Evolutionary conservation across 2,113 vertebrate genomes (phyloP).

Genomic region (Amphilophus citrinellus): DNA sequence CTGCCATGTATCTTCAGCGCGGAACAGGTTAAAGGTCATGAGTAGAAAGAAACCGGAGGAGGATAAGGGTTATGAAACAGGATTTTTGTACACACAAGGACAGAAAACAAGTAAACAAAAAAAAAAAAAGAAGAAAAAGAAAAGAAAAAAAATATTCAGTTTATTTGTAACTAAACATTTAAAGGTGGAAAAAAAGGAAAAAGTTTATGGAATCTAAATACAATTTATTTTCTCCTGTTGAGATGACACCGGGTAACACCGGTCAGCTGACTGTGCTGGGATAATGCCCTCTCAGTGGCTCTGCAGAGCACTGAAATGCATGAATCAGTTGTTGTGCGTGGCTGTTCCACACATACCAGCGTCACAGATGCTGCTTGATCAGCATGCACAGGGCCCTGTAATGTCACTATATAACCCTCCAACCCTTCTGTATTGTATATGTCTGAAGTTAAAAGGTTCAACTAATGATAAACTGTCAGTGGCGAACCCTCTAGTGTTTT

Average conservation of each 20-base stretch:
- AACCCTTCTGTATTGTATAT: background rate
- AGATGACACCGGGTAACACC: slow-evolving; percentile 7
- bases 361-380: slow-evolving; percentile 54
- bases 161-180: background rate
- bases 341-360: slow-evolving; percentile 67
- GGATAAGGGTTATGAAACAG: background rate
- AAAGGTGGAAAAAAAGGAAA: background rate
- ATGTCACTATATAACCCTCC: background rate
- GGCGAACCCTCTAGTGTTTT: background rate
- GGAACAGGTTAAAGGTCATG: slow-evolving; percentile 55
- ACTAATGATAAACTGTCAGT: background rate
- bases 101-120: background rate
- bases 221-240: background rate
- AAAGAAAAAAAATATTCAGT: background rate
- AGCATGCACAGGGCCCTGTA: slow-evolving; percentile 38
- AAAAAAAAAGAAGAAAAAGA: background rate
- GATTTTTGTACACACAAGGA: background rate
- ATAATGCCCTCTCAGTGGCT: slow-evolving; percentile 48
- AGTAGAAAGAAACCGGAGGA: slow-evolving; percentile 17
- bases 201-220: background rate
- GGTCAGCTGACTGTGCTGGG: slow-evolving; percentile 48
- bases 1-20: slow-evolving; percentile 23
- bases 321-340: slow-evolving; percentile 66
- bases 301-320: slow-evolving; percentile 36
- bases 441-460: background rate